Evolutionary conservation across 2,888 invertebrate species (phyloP).

Genomic region (Aporophyla nigra): DNA sequence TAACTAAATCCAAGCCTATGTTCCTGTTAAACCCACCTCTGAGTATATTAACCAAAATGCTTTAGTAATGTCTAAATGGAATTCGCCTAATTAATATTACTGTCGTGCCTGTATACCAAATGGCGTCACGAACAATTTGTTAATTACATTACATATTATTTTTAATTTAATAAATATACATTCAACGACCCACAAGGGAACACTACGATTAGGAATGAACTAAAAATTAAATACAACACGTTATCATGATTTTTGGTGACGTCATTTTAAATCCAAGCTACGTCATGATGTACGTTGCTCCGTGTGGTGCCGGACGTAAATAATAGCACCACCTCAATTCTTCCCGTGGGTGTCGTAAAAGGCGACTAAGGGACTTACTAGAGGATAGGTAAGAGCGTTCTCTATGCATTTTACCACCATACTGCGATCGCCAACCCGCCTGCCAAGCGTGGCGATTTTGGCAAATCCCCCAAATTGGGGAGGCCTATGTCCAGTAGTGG

Average conservation of each 20-base stretch:
- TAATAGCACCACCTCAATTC: too few species aligned
- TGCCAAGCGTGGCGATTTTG: too few species aligned
- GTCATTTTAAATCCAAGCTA: background rate
- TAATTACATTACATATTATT: conserved; percentile 21
- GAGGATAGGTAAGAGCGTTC: too few species aligned
- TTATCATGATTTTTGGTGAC: background rate
- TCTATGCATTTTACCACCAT: too few species aligned
- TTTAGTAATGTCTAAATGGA: background rate
- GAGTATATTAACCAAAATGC: background rate
- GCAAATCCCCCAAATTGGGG: too few species aligned
- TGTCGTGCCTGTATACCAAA: conserved; percentile 2
- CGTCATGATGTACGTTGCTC: background rate
- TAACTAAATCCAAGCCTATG: background rate
- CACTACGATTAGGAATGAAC: background rate
- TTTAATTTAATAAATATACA: conserved; percentile 18
- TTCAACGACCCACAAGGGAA: background rate
- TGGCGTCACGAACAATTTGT: conserved; percentile 26
- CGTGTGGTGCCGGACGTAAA: too few species aligned
- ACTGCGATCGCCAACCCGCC: too few species aligned
- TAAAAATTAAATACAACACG: background rate
- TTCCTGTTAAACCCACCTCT: background rate
- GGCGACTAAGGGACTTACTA: too few species aligned
- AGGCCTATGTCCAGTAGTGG: too few species aligned
- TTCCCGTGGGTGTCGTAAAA: too few species aligned
- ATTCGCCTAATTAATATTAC: conserved; percentile 12